Conservation (phyloP, 2,797 vertebrate species). For the Scarus forsteni region DNA sequence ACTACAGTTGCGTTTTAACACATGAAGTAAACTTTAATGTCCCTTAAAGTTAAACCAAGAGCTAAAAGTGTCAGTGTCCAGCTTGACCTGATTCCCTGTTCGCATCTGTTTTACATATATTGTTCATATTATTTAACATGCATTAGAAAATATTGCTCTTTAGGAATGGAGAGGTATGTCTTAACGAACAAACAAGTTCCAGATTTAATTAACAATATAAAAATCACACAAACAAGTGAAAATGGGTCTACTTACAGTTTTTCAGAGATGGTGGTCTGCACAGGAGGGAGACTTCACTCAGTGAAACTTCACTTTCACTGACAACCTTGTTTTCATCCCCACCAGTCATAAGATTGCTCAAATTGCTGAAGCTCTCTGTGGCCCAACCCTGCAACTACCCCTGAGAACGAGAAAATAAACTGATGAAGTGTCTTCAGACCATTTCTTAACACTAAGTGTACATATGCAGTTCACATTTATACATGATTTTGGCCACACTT, state of each 20-base stretch:
- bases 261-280: background rate
- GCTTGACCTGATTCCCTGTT: too few species aligned
- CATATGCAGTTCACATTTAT: background rate
- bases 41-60: too few species aligned
- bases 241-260: constrained; percentile 44
- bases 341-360: constrained; percentile 38
- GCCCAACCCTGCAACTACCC: constrained; percentile 10
- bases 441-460: background rate
- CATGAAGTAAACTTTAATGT: too few species aligned
- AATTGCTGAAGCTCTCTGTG: background rate
- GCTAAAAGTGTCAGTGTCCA: too few species aligned
- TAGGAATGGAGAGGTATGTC: too few species aligned
- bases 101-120: too few species aligned
- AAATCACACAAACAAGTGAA: background rate
- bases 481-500: too few species aligned
- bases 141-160: background rate
- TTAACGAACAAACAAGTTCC: too few species aligned
- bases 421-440: too few species aligned
- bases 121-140: background rate
- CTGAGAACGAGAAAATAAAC: too few species aligned
- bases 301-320: constrained; percentile 2
- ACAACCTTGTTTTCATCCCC: constrained; percentile 14
- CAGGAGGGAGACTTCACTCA: constrained; percentile 5
- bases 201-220: background rate
- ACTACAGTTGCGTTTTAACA: too few species aligned